A percentile compares a stretch with the other conserved stretches of the same genome.
Conservation (phyloP, 2,113 vertebrate species). For the Corvus hawaiiensis region DNA sequence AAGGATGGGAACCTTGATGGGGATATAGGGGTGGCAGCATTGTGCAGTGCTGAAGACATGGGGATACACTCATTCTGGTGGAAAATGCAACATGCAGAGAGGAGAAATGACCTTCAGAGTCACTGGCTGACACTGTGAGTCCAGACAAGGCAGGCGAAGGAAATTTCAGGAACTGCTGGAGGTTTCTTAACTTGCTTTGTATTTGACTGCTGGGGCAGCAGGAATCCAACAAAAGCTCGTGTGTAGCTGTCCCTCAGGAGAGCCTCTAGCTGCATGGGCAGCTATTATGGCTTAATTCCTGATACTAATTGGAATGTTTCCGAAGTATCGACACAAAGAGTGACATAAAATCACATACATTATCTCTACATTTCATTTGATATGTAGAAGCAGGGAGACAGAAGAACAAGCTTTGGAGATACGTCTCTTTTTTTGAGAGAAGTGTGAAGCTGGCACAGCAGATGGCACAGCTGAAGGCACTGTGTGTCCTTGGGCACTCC, state of each 20-base stretch:
- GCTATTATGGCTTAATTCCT: neutral
- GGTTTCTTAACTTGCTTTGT: constrained; percentile 17
- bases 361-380: neutral
- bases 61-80: neutral
- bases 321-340: neutral
- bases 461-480: neutral
- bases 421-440: neutral
- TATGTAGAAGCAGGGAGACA: neutral
- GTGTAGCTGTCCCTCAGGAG: neutral
- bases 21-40: neutral
- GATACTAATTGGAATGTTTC: neutral
- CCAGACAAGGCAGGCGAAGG: neutral
- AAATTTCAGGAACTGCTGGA: neutral
- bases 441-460: neutral
- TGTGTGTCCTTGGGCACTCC: neutral
- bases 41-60: neutral
- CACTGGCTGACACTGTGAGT: neutral
- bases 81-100: neutral
- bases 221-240: neutral
- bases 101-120: neutral
- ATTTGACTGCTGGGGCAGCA: neutral
- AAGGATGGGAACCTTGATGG: neutral
- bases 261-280: neutral
- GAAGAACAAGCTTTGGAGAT: neutral
- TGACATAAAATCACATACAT: neutral